Evolutionary conservation across 2,113 vertebrate species (phyloP).

Genomic region (Notiomystis cincta): DNA sequence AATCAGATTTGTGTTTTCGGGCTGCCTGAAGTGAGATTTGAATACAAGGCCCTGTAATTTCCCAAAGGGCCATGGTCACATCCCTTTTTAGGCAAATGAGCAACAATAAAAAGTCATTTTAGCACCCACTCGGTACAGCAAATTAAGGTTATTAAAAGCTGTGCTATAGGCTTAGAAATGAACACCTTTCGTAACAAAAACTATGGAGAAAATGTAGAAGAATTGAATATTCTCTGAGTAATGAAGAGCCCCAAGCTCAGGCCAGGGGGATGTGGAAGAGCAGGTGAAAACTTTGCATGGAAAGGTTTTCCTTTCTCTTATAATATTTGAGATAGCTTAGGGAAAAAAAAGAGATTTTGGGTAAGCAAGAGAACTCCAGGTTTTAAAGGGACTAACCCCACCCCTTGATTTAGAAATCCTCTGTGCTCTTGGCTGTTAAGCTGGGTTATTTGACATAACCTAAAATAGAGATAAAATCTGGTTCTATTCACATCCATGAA

Average conservation of each 20-base stretch:
- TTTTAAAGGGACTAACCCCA: slow-evolving; percentile 15
- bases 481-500: background rate
- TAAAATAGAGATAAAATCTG: background rate
- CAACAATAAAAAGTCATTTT: background rate
- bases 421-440: background rate
- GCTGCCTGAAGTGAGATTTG: background rate
- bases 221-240: background rate
- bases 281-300: background rate
- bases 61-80: background rate
- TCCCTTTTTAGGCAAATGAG: background rate
- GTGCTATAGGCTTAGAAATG: background rate
- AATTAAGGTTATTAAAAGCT: background rate
- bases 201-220: background rate
- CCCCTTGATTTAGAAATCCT: slow-evolving; percentile 11
- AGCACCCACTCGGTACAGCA: background rate
- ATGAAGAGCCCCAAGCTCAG: background rate
- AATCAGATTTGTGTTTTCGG: background rate
- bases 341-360: background rate
- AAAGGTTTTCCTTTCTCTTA: background rate
- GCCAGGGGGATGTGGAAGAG: background rate
- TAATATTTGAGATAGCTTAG: background rate
- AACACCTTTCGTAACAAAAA: background rate
- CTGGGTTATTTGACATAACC: background rate
- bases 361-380: background rate
- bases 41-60: background rate